Conservation (phyloP, 1,140 invertebrate species). For the Parapsyche elsis region DNA sequence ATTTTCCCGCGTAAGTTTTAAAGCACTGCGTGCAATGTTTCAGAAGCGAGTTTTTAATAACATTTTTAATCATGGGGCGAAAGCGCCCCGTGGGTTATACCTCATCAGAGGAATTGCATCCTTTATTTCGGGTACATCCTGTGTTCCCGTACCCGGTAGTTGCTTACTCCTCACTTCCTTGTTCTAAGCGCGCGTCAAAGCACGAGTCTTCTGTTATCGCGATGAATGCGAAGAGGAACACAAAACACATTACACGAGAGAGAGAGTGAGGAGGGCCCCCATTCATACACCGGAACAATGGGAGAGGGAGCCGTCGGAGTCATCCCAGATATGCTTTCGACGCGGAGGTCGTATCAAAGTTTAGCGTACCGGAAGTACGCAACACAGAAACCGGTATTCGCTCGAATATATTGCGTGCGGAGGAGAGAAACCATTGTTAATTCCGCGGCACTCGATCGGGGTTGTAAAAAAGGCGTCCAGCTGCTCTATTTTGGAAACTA, state of each 20-base stretch:
- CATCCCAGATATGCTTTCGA: conserved; percentile 5
- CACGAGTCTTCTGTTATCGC: conserved; percentile 26
- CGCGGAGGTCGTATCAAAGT: no score
- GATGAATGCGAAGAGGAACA: conserved; percentile 32
- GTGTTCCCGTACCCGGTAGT: conserved; percentile 6
- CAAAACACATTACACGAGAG: conserved; percentile 38
- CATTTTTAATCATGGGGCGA: not conserved
- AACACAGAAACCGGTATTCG: not conserved
- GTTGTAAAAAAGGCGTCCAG: conserved; percentile 42
- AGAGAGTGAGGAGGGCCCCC: not conserved
- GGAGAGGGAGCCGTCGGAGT: not conserved
- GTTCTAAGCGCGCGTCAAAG: conserved; percentile 27
- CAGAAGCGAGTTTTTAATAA: no score
- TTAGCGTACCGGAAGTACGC: not conserved
- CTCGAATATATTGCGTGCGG: not conserved
- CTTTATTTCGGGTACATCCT: conserved; percentile 29
- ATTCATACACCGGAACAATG: conserved; percentile 42
- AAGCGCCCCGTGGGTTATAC: not conserved
- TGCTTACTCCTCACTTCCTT: conserved; percentile 42
- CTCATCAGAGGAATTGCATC: conserved; percentile 31
- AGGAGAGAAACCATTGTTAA: conserved; percentile 21
- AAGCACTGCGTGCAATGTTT: no score
- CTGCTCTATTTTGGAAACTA: conserved; percentile 50
- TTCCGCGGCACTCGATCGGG: not conserved
- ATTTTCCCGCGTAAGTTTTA: no score